phyloP scores from a whole-genome alignment of 2,888 invertebrate genomes.

The Marronus borbonicus region DNA sequence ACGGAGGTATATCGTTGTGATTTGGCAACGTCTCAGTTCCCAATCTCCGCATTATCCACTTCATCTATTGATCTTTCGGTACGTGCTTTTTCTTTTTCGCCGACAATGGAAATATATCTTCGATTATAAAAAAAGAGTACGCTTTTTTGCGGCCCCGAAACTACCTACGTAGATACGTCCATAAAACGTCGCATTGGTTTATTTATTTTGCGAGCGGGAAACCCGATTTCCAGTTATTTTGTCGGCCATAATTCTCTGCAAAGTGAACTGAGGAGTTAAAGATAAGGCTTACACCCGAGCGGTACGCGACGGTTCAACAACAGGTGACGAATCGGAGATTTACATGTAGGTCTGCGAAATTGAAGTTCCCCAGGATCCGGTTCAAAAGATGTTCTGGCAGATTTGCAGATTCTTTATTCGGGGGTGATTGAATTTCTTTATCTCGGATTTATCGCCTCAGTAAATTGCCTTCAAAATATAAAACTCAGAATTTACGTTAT shows the following conservation, averaged over 20 bases:
- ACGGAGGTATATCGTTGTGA: too few relatives aligned
- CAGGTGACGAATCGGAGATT: constrained; percentile 52
- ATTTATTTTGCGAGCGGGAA: not conserved
- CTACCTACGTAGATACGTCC: not conserved
- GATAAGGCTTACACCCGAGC: constrained; percentile 21
- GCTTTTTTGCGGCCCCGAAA: too few relatives aligned
- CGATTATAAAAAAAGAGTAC: too few relatives aligned
- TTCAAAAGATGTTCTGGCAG: constrained; percentile 49
- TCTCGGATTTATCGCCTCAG: constrained; percentile 49
- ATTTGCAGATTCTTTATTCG: constrained; percentile 47
- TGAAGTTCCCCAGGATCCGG: constrained; percentile 47
- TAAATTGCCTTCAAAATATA: constrained; percentile 51
- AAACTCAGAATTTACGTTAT: constrained; percentile 43
- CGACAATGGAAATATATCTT: too few relatives aligned
- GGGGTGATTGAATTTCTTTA: constrained; percentile 51
- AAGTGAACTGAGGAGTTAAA: constrained; percentile 41
- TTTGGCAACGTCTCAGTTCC: too few relatives aligned
- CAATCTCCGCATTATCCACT: too few relatives aligned
- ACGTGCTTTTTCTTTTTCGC: too few relatives aligned
- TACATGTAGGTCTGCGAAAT: constrained; percentile 50
- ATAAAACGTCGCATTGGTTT: constrained; percentile 9
- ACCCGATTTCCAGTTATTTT: constrained; percentile 31
- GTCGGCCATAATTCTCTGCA: constrained; percentile 24
- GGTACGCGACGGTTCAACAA: constrained; percentile 37
- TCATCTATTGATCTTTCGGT: too few relatives aligned